Percentiles rank a stretch among this genome's conserved stretches.
phyloP scores from a whole-genome alignment of 2,113 vertebrate genomes.

The Plecotus auritus region DNA sequence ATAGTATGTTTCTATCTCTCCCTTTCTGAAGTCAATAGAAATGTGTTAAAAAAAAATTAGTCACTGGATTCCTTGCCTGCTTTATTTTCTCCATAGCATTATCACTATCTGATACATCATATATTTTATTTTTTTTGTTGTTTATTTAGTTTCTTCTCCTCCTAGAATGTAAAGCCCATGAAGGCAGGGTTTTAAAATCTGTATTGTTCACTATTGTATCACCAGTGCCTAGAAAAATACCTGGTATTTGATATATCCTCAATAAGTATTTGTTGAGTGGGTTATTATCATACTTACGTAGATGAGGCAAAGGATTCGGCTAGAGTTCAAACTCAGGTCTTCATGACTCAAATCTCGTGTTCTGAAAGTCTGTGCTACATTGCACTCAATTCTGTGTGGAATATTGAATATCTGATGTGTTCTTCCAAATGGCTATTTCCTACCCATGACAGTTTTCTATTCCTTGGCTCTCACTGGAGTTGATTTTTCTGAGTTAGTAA shows the following conservation, averaged over 20 bases:
- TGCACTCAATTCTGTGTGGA: conserved; percentile 25
- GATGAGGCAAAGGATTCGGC: background rate
- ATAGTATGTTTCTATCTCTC: too few relatives aligned
- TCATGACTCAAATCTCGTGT: conserved; percentile 9
- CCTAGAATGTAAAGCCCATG: background rate
- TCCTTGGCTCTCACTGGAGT: conserved; percentile 61
- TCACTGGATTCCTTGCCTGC: background rate
- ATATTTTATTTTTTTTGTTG: background rate
- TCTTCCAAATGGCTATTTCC: conserved; percentile 63
- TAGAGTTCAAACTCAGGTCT: conserved; percentile 51
- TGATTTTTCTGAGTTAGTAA: conserved; percentile 68
- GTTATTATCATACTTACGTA: background rate
- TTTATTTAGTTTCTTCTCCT: background rate
- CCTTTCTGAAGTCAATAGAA: too few relatives aligned
- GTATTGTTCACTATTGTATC: background rate
- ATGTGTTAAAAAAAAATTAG: too few relatives aligned
- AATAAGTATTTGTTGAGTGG: background rate
- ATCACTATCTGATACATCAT: background rate
- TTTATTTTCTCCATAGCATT: background rate
- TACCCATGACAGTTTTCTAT: conserved; percentile 53
- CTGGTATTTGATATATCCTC: background rate
- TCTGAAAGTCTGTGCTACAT: background rate
- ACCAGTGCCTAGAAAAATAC: background rate
- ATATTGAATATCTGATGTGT: conserved; percentile 55
- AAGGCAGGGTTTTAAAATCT: background rate